Conservation (phyloP, 2,797 vertebrate genomes). For the Sebastes minor region DNA sequence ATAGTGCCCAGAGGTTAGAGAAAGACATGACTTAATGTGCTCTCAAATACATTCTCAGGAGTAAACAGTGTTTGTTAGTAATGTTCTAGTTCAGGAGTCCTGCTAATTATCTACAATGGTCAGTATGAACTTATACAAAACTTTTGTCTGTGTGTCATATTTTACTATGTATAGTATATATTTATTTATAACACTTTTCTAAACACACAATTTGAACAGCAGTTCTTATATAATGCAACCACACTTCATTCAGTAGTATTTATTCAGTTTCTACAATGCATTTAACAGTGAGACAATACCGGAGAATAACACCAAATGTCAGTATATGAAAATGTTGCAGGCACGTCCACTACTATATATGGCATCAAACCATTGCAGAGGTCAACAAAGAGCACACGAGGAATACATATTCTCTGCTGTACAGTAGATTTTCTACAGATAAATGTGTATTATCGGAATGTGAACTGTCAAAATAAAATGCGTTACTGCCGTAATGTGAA, state of each 20-base stretch:
- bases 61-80: constrained; percentile 1
- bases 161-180: not conserved
- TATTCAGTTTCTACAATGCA: not conserved
- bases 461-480: constrained; percentile 6
- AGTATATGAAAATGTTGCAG: not conserved
- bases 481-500: not conserved
- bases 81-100: not conserved
- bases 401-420: not conserved
- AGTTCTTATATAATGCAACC: not conserved
- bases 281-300: not conserved
- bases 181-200: not conserved
- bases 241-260: not conserved
- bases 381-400: not conserved
- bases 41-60: not conserved
- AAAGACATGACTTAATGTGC: not conserved
- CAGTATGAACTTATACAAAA: not conserved
- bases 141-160: not conserved
- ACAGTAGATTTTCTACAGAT: not conserved
- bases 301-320: not conserved
- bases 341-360: not conserved
- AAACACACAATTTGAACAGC: not conserved
- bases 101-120: not conserved
- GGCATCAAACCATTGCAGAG: not conserved
- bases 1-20: constrained; percentile 19
- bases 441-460: not conserved